Base-by-base conservation (phyloP, 2,797 vertebrate species). In the Pipistrellus kuhlii region DNA sequence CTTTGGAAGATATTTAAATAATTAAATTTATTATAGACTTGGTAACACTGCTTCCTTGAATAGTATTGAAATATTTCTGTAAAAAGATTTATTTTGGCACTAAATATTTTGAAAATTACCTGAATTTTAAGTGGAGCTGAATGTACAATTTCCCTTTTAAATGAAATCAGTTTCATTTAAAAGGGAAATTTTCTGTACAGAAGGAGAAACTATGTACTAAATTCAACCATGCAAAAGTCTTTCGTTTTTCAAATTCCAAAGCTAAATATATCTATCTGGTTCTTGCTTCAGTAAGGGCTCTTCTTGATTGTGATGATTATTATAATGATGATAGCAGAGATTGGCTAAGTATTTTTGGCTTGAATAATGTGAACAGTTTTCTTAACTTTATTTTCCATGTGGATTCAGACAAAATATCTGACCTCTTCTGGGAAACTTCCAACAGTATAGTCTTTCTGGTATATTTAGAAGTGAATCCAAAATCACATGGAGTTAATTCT, bases 21-120 rank as follows among this genome's bases (percentile, higher is more conserved):
- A 96, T 94, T 89, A 77, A 68, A 77, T 90, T 84, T 95, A 12
- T 44, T 38, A 0, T 82, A 93, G 77, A 75, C n/a, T 57, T 86
- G 81, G 20, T 68, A 91, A 78, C 35, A 85, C 13, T 55, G 10
- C 41, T 89, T 87, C 88, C 11, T 87, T 48, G 41, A 27, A 32
- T 35, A 15, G 44, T 48, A 18, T 83, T 91, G n/a, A 94, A 95
- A 80, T 83, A 71, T 1, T 94, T 89, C 46, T 59, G 35, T 85
- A 30, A 85, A 69, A 96, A 93, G 25, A 76, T 87, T 96, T 64
- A 81, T 64, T 85, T 90, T 55, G 35, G 32, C 30, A 15, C 38
- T 55, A 94, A 95, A 94, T 94, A 85, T 88, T 95, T 95, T 95
- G 44, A 85, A 87, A 93, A 80, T 89, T 78, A 75, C 38, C 41